Conservation (phyloP, 2,797 vertebrate species). For the Artibeus lituratus region DNA sequence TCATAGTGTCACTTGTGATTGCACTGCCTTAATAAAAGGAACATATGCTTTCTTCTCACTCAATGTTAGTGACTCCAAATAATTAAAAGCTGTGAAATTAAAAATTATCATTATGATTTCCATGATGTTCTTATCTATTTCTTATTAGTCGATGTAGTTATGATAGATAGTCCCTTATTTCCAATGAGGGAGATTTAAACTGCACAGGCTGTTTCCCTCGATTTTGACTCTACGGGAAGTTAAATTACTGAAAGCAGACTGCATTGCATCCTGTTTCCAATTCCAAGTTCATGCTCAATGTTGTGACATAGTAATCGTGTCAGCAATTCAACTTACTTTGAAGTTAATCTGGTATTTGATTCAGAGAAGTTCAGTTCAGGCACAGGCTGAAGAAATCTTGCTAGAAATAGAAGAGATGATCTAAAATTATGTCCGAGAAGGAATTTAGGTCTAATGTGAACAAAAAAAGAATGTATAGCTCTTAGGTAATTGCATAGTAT, state of each 20-base stretch:
- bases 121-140: background rate
- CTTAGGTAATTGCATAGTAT: background rate
- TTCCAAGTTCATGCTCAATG: background rate
- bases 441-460: background rate
- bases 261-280: background rate
- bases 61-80: background rate
- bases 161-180: background rate
- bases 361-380: background rate
- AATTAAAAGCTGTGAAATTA: background rate
- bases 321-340: slow-evolving; percentile 11
- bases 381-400: slow-evolving; percentile 5
- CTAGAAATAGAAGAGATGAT: background rate
- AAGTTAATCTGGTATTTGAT: slow-evolving; percentile 30
- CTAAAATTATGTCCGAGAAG: background rate
- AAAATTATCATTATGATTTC: slow-evolving; percentile 8
- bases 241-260: background rate
- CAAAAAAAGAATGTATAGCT: background rate
- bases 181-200: background rate
- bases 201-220: background rate
- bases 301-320: background rate
- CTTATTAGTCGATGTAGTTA: background rate
- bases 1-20: slow-evolving; percentile 7
- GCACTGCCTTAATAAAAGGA: background rate
- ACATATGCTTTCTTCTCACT: background rate
- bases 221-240: background rate